Conservation (phyloP, 2,113 vertebrate species). For the Phycodurus eques region DNA sequence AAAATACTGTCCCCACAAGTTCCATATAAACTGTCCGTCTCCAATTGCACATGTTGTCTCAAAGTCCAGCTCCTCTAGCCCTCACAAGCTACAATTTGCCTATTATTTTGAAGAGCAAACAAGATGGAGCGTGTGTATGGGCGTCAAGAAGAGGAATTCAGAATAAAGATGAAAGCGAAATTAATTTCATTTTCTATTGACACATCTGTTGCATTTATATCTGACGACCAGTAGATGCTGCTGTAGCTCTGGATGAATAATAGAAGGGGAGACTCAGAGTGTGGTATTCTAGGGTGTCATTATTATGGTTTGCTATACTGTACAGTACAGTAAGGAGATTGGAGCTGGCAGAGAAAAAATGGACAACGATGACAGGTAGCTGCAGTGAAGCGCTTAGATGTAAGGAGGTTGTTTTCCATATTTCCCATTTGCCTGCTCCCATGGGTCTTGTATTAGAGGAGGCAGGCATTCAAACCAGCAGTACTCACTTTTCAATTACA, state of each 20-base stretch:
- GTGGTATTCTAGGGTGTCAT: background rate
- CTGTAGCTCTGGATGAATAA: constrained; percentile 51
- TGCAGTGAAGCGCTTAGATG: background rate
- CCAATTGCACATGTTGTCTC: background rate
- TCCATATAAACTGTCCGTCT: background rate
- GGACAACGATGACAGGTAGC: constrained; percentile 48
- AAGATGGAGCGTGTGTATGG: background rate
- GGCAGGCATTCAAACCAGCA: constrained; percentile 41
- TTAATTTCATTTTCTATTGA: constrained; percentile 29
- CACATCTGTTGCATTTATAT: constrained; percentile 45
- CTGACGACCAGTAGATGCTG: constrained; percentile 59
- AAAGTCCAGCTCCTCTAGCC: background rate
- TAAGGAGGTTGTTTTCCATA: constrained; percentile 45
- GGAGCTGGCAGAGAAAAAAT: constrained; percentile 34
- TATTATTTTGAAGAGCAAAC: constrained; percentile 10
- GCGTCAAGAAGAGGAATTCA: background rate
- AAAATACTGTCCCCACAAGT: background rate
- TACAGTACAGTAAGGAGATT: constrained; percentile 1
- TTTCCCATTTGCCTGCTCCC: constrained; percentile 50
- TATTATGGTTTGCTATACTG: background rate
- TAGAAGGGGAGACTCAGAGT: background rate
- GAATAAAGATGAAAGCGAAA: constrained; percentile 11
- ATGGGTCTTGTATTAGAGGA: constrained; percentile 26
- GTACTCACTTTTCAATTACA: constrained; percentile 51
- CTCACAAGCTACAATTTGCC: background rate